Evolutionary conservation across 2,113 vertebrate genomes (phyloP), one percentile per base, ranked within the genome.

Genomic region (Megalops atlanticus): DNA sequence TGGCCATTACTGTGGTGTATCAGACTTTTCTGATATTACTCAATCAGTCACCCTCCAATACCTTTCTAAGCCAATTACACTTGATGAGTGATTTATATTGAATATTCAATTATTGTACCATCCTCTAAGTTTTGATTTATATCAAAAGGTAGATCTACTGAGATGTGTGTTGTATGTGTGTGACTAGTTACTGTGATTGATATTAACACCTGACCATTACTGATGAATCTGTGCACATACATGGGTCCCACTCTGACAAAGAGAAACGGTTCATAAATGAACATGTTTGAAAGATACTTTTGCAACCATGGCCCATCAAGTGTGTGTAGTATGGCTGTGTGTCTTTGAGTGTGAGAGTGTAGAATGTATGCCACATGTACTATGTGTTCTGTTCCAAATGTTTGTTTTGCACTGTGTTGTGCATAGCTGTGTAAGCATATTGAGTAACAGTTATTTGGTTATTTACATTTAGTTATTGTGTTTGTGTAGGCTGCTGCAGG

Each of bases 401-500:
- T n/a, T 4, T 82, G 79, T 49, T 33, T 1, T 58, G 39, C 38
- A 36, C 58, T 74, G 3, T 78, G 70, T 41, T 81, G 36, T 36
- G 18, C 81, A 10, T 33, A 7, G 33, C 31, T 3, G 69, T 33
- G 33, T 18, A 12, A 70, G 35, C 27, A 40, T 4, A 14, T 15
- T 40, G 12, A 3, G 11, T 31, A 39, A 35, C 39, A 2, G 58
- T 45, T 49, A 12, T n/a, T 49, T 49, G 8, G 16, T 49, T 49
- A 1, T 49, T 49, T 0, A 49, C 16, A 49, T 49, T 49, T 49
- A 18, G 16, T 36, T 49, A 1, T 69, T 78, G 15, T 83, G 12
- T 74, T 3, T 39, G 70, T 43, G 45, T 88, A 99, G 97, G 87
- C 91, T 99, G 31, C 84, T 95, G 85, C 95, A 95, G 89, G 94